Base-by-base conservation (phyloP, 2,113 vertebrate genomes). In the Tachycineta bicolor region DNA sequence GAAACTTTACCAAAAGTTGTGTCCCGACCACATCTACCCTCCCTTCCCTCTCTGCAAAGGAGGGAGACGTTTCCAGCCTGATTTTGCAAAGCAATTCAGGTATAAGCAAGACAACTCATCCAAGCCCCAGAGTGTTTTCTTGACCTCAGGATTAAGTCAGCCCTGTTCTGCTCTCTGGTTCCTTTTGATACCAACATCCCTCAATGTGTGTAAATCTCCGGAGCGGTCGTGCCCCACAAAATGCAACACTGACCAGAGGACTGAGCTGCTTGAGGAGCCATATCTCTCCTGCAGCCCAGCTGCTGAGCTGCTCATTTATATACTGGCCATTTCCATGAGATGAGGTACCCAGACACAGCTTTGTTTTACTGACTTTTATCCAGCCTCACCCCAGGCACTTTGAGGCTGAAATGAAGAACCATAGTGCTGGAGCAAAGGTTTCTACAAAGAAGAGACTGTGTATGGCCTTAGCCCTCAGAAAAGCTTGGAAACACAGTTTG, bases 151-250 rank as follows among this genome's bases (percentile, higher is more conserved):
- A 56, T 49, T 70, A 28, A 16, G 17, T 77, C 47, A 84, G 29
- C 28, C 37, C 17, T 11, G 2, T 25, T 70, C 29, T 75, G 33
- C 31, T 41, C 0, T 2, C 52, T 31, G 47, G 11, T 23, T 34
- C 47, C 18, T 39, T 37, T 71, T 24, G 29, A 59, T 26, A 52
- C 47, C 50, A 28, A 24, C 18, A 55, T 8, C 6, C 28, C 75
- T 90, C 79, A 33, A 9, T 4, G 5, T 1, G 2, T 4, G 2
- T 29, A 33, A 22, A 49, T 41, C 64, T 65, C 59, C 9, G 4
- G 17, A 50, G 26, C 2, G 3, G 9, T 22, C 0, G 0, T 33
- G 21, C 14, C 20, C 60, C 49, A 46, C 67, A 60, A 65, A 56
- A 47, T 14, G 31, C 44, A 90, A 49, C 63, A 19, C 29, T 26